Conservation (phyloP, 2,113 vertebrate species). For the Psettodes erumei region DNA sequence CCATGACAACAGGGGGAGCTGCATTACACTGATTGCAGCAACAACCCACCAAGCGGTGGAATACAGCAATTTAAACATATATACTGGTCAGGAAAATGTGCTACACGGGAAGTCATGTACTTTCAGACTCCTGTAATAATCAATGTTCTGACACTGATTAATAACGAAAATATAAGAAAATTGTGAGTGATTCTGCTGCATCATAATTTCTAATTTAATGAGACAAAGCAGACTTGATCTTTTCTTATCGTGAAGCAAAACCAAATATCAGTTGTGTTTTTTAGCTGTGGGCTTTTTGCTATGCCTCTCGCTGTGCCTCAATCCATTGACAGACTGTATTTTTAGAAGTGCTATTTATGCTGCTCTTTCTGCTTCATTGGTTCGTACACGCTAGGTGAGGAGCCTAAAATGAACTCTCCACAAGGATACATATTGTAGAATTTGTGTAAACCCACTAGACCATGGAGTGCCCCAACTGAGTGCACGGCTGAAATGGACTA, state of each 20-base stretch:
- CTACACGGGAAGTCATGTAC: not conserved
- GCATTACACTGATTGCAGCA: constrained; percentile 50
- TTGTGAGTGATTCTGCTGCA: not conserved
- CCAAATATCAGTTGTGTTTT: constrained; percentile 36
- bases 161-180: not conserved
- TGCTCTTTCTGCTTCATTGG: constrained; percentile 49
- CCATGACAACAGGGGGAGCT: constrained; percentile 51
- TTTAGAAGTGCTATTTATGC: constrained; percentile 61
- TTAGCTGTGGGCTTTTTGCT: constrained; percentile 10
- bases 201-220: not conserved
- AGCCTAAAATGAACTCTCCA: constrained; percentile 35
- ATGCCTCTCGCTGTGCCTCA: constrained; percentile 22
- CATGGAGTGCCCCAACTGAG: constrained; percentile 24
- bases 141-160: constrained; percentile 8
- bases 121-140: constrained; percentile 9
- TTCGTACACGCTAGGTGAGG: constrained; percentile 33
- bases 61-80: constrained; percentile 32
- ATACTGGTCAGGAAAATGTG: constrained; percentile 22
- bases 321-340: constrained; percentile 43
- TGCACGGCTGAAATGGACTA: constrained; percentile 17
- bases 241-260: constrained; percentile 27
- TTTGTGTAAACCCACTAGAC: constrained; percentile 43
- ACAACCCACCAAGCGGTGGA: constrained; percentile 26
- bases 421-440: constrained; percentile 39
- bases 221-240: constrained; percentile 10